phyloP scores from a whole-genome alignment of 2,888 invertebrate genomes.

The Drosophila pegasa region DNA sequence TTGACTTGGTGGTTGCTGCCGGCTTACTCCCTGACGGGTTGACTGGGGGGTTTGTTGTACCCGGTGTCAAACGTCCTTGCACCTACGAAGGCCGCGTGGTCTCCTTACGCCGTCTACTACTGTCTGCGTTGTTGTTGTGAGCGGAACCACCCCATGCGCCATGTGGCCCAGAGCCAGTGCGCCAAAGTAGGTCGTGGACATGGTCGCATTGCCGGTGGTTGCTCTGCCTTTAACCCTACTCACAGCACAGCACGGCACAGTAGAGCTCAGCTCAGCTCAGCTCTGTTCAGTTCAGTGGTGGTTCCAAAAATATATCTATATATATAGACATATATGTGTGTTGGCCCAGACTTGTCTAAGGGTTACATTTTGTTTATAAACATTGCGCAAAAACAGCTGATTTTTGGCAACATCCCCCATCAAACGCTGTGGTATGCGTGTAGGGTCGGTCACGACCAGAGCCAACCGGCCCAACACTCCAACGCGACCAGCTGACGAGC shows the following conservation, averaged over 20 bases:
- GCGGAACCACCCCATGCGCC: constrained; percentile 81
- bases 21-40: constrained; percentile 23
- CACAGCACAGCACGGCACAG: constrained; percentile 7
- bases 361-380: constrained; percentile 79
- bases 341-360: constrained; percentile 68
- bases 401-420: constrained; percentile 73
- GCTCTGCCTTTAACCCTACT: constrained; percentile 37
- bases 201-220: constrained; percentile 63
- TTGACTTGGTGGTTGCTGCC: constrained; percentile 52
- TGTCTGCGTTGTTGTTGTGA: constrained; percentile 60
- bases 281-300: constrained; percentile 62
- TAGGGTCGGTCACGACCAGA: constrained; percentile 56
- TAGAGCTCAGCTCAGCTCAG: constrained; percentile 2
- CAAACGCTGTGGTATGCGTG: constrained; percentile 18
- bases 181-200: constrained; percentile 77
- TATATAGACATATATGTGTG: constrained; percentile 23
- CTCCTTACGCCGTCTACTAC: constrained; percentile 15
- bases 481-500: constrained; percentile 16
- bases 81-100: constrained; percentile 70
- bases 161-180: constrained; percentile 74
- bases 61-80: constrained; percentile 74
- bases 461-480: constrained; percentile 18
- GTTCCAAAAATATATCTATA: constrained; percentile 63
- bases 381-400: constrained; percentile 78
- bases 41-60: constrained; percentile 51